phyloP scores from a whole-genome alignment of 2,888 invertebrate genomes.

The Microplitis deprimator region DNA sequence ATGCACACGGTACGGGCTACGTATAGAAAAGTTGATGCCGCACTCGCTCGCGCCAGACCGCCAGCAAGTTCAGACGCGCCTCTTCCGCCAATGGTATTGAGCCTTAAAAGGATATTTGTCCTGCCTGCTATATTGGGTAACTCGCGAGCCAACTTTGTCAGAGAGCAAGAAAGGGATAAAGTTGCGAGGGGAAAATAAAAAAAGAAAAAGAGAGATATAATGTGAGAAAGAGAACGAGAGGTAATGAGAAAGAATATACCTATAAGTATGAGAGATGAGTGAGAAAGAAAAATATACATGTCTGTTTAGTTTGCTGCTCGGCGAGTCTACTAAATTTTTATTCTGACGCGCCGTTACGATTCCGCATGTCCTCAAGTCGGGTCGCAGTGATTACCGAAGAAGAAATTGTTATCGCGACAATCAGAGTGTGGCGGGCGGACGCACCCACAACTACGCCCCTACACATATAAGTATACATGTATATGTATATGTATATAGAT shows the following conservation, averaged over 20 bases:
- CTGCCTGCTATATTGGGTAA: constrained; percentile 64
- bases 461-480: constrained; percentile 8
- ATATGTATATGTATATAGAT: not conserved
- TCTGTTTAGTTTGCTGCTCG: constrained; percentile 4
- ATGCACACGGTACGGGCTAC: not conserved
- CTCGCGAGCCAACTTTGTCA: constrained; percentile 57
- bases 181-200: constrained; percentile 53
- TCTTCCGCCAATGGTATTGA: constrained; percentile 59
- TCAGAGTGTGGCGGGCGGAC: constrained; percentile 61
- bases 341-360: constrained; percentile 32
- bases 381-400: constrained; percentile 43
- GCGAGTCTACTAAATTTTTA: not conserved
- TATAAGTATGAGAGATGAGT: not conserved
- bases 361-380: constrained; percentile 25
- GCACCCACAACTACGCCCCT: constrained; percentile 37
- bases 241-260: not conserved
- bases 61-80: constrained; percentile 45
- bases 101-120: constrained; percentile 69
- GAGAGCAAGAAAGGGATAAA: constrained; percentile 45
- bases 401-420: constrained; percentile 65
- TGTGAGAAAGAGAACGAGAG: not conserved
- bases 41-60: constrained; percentile 58
- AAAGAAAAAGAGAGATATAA: constrained; percentile 58
- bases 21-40: constrained; percentile 42
- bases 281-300: not conserved